These are phyloP conservation scores for Acrocephalus arundinaceus DNA, from an alignment of 2,113 vertebrate species.

Conservation along the genomic window DNA sequence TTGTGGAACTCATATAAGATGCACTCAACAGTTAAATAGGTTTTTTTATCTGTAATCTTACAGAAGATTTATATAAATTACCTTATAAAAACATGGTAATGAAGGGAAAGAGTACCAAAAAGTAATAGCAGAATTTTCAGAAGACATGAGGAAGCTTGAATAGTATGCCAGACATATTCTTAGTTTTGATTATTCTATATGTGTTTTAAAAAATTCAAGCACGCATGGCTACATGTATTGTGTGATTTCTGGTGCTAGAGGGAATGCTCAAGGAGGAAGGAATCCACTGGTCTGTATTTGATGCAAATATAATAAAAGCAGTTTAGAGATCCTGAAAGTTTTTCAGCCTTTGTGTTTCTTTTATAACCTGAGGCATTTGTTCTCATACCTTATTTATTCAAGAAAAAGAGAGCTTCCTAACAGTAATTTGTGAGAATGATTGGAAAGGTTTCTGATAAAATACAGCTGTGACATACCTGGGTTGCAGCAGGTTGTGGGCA, in stretches of 20 bases:
- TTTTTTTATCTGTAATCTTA: conserved; percentile 56
- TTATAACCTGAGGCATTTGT: conserved; percentile 8
- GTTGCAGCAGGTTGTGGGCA: not conserved
- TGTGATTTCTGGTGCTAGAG: not conserved
- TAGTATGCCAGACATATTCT: not conserved
- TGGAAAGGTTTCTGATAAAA: not conserved
- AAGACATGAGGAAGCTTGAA: not conserved
- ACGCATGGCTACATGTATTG: not conserved
- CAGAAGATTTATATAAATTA: conserved; percentile 51
- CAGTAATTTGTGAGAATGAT: not conserved
- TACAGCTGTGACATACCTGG: not conserved
- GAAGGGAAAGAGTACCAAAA: not conserved
- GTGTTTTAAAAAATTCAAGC: not conserved
- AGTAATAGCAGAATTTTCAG: conserved; percentile 13
- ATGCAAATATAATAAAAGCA: not conserved
- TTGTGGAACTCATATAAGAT: conserved; percentile 30
- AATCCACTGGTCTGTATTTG: not conserved
- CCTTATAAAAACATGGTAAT: conserved; percentile 42
- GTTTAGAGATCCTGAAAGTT: not conserved
- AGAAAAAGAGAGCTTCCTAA: not conserved
- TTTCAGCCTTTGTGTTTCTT: conserved; percentile 32
- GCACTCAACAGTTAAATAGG: conserved; percentile 57
- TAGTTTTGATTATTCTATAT: not conserved
- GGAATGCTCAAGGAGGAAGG: not conserved
- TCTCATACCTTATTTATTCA: not conserved